Evolutionary conservation across 1,140 invertebrate genomes (phyloP), one percentile per base, ranked within the genome.

Genomic region (Oncopodura yosiiana): DNA sequence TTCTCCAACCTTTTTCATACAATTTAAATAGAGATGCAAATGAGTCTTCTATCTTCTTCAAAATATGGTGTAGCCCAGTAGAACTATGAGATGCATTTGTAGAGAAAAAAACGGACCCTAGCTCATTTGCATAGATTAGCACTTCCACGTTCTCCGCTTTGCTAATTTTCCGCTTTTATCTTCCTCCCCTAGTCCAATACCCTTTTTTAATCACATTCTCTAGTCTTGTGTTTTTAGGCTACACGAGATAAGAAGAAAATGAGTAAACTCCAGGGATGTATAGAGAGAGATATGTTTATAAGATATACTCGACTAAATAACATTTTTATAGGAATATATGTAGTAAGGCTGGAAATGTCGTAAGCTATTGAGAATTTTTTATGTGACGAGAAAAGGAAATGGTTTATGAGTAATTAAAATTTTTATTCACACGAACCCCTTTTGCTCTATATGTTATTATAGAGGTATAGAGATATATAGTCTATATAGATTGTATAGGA

Each of bases 91-190:
- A n/a, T n/a, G n/a, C 37, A 38, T 6, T 30, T 30, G 18, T 49
- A 36, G 42, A 23, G 32, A 34, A 6, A 39, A 27, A 51, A 11
- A 27, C 42, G 41, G 37, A 41, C 42, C 56, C 38, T 36, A 30
- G 46, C 53, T 62, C 60, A 62, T 62, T 62, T 62, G 46, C 60
- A 62, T 62, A 62, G 60, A 62, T 62, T 62, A 62, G 55, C 60
- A 62, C 60, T 62, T 62, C 36, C 23, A 43, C 51, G 42, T 49
- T 53, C 46, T 53, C 55, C 49, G 55, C 55, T 58, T 56, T 57
- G 55, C 60, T 62, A 62, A 62, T 62, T 62, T 62, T 62, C 60
- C 60, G 60, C 55, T 56, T 62, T 58, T 52, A 55, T 62, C 48
- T 62, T 46, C 27, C 23, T 41, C 39, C 24, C 39, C 50, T 30